Percentiles rank a stretch among this genome's conserved stretches.
Evolutionary conservation across 1,140 invertebrate genomes (phyloP).

Genomic region (Heliconius hermathena): DNA sequence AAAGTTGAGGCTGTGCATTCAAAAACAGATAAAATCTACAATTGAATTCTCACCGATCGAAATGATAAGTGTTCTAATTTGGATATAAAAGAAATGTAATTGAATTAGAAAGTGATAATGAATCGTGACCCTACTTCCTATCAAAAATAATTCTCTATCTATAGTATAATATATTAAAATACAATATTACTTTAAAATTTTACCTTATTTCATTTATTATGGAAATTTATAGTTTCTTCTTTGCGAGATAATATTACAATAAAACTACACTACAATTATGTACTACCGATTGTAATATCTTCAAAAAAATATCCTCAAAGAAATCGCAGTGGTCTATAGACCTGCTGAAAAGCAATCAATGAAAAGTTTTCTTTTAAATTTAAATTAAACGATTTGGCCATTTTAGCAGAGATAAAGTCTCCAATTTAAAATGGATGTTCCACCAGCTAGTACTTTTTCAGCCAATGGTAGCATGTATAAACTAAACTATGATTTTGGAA

Average conservation of each 20-base stretch:
- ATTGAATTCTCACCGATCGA: slow-evolving; percentile 36
- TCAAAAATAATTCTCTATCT: slow-evolving; percentile 10
- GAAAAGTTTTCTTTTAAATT: too few species aligned
- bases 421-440: too few species aligned
- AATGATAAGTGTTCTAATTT: slow-evolving; percentile 38
- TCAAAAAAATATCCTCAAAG: too few species aligned
- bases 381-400: too few species aligned
- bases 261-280: background rate
- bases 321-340: too few species aligned
- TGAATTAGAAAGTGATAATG: slow-evolving; percentile 43
- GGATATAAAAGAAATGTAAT: slow-evolving; percentile 39
- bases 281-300: too few species aligned
- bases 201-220: background rate
- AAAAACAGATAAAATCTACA: slow-evolving; percentile 37
- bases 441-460: too few species aligned
- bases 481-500: too few species aligned
- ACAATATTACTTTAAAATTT: background rate
- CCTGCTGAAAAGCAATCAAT: too few species aligned
- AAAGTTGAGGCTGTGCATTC: background rate
- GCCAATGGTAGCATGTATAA: too few species aligned
- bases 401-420: too few species aligned
- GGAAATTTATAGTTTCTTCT: background rate
- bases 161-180: background rate
- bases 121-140: slow-evolving; percentile 32
- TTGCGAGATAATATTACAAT: background rate